A percentile compares a stretch with the other conserved stretches of the same genome.
Evolutionary conservation across 2,113 vertebrate species (phyloP).

Genomic region (Tachysurus fulvidraco): DNA sequence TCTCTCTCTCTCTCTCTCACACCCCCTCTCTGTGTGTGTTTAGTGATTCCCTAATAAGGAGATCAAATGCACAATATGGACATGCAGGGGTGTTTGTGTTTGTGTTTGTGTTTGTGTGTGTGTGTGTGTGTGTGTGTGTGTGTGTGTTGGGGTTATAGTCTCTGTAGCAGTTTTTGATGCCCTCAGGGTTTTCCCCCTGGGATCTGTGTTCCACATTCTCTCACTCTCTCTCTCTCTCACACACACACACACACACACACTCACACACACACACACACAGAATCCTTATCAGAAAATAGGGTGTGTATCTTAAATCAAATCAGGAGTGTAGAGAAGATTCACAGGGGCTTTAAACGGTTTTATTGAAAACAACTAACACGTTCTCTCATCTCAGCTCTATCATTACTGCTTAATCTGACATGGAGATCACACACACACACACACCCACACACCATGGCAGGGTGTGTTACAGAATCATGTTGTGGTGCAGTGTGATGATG

Average conservation of each 20-base stretch:
- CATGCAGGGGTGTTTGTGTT: not conserved
- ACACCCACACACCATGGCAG: too few species aligned
- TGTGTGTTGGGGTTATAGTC: constrained; percentile 23
- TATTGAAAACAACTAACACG: too few species aligned
- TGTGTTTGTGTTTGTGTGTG: constrained; percentile 32
- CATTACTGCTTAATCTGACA: not conserved
- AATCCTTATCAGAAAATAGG: not conserved
- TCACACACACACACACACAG: not conserved
- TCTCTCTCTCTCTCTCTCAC: constrained; percentile 20
- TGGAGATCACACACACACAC: not conserved
- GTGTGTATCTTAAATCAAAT: not conserved
- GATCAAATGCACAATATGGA: constrained; percentile 75
- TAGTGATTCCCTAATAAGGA: constrained; percentile 85
- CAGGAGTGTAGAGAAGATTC: not conserved
- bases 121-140: constrained; percentile 2
- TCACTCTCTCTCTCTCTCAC: not conserved
- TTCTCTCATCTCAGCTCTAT: not conserved
- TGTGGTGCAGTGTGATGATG: not conserved
- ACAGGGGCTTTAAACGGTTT: not conserved
- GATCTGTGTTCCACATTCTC: constrained; percentile 60
- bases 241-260: not conserved
- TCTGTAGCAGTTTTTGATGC: constrained; percentile 54
- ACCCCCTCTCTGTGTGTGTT: not conserved
- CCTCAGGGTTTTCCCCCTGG: constrained; percentile 43
- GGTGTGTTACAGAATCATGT: not conserved